A percentile compares a stretch with the other conserved stretches of the same genome.
These are phyloP conservation scores for Zapornia atra DNA, from an alignment of 2,113 vertebrate species.

Conservation along the genomic window DNA sequence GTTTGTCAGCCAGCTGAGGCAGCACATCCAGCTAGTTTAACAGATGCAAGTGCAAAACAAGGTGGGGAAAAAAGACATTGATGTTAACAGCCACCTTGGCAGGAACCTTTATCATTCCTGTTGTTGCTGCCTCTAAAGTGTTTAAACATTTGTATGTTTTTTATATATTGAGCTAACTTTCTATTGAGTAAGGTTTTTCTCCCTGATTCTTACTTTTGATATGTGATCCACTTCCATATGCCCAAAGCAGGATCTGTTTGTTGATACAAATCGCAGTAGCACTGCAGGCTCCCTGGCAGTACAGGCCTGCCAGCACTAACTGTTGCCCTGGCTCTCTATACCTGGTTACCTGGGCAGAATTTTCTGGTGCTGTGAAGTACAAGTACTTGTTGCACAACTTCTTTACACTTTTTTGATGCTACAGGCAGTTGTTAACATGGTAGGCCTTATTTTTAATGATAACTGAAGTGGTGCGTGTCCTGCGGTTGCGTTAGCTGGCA, in stretches of 20 bases:
- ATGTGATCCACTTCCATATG: constrained; percentile 42
- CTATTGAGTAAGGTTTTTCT: constrained; percentile 72
- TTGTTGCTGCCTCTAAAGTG: constrained; percentile 70
- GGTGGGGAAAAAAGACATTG: constrained; percentile 39
- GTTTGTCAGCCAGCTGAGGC: constrained; percentile 67
- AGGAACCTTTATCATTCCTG: constrained; percentile 68
- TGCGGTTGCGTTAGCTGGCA: neutral
- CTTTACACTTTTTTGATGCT: constrained; percentile 52
- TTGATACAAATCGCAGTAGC: neutral
- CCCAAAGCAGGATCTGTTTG: constrained; percentile 47
- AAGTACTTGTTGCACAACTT: constrained; percentile 49
- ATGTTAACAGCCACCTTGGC: constrained; percentile 36
- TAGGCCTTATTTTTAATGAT: constrained; percentile 32
- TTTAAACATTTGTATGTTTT: constrained; percentile 78
- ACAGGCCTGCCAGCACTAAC: constrained; percentile 40
- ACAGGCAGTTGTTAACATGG: constrained; percentile 38
- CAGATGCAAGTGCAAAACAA: constrained; percentile 62
- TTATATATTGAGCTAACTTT: constrained; percentile 77
- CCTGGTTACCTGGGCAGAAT: constrained; percentile 38
- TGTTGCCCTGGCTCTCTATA: constrained; percentile 34
- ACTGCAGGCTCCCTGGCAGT: constrained; percentile 53
- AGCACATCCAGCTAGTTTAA: constrained; percentile 13
- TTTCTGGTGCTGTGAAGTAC: constrained; percentile 68
- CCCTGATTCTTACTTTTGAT: constrained; percentile 72
- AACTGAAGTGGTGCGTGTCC: neutral